phyloP scores from a whole-genome alignment of 2,113 vertebrate species.

The Brachirus orientalis region DNA sequence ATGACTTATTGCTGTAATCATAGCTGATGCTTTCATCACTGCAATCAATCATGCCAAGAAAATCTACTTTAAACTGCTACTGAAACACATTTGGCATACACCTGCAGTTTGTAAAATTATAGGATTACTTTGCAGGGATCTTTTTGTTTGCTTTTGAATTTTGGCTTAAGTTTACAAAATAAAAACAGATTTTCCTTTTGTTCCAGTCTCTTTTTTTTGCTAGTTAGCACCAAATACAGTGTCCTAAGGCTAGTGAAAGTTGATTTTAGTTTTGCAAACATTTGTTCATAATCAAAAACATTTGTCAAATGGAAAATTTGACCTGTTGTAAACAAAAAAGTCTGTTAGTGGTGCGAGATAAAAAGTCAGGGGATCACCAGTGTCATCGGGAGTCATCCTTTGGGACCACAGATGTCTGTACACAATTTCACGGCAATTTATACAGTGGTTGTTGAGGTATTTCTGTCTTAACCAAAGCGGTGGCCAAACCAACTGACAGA shows the following conservation, averaged over 20 bases:
- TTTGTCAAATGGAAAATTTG: neutral
- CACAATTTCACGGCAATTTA: conserved; percentile 2
- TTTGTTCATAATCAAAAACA: too few relatives aligned
- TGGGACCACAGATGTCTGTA: neutral
- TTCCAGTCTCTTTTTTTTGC: neutral
- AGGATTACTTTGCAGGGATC: conserved; percentile 30
- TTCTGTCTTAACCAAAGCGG: neutral
- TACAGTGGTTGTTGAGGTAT: neutral
- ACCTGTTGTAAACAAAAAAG: neutral
- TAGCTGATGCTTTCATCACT: conserved; percentile 56
- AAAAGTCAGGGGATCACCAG: neutral
- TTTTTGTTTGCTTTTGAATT: conserved; percentile 14
- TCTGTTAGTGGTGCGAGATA: too few relatives aligned
- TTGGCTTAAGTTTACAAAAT: conserved; percentile 4
- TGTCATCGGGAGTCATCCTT: neutral
- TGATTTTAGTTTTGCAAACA: too few relatives aligned
- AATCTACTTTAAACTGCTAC: conserved; percentile 29
- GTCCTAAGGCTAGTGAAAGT: neutral
- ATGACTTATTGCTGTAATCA: conserved; percentile 52
- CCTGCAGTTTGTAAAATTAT: conserved; percentile 25
- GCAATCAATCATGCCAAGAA: conserved; percentile 53
- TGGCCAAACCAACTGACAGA: neutral
- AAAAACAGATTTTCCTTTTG: neutral
- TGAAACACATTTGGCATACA: neutral
- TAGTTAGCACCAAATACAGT: neutral